Percentiles rank a stretch among this genome's conserved stretches.
These are phyloP conservation scores for Pammene aurita DNA, from an alignment of 2,888 invertebrate species.

Conservation along the genomic window DNA sequence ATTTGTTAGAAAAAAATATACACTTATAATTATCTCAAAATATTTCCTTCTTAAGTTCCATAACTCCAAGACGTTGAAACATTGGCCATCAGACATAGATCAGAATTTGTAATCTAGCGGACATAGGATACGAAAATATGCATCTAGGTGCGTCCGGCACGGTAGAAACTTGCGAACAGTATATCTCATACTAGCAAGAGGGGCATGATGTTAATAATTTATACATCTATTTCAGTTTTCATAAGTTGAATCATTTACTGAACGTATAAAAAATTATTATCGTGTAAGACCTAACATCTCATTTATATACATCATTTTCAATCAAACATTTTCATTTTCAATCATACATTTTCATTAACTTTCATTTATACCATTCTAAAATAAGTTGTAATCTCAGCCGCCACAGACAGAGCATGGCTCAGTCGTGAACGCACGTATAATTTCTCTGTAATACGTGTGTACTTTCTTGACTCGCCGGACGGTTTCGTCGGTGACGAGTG, in stretches of 20 bases:
- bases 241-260: background rate
- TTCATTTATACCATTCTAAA: background rate
- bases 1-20: constrained; percentile 72
- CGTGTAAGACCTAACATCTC: background rate
- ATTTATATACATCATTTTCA: background rate
- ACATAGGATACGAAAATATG: constrained; percentile 30
- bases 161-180: constrained; percentile 5
- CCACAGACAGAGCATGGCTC: constrained; percentile 20
- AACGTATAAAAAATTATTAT: constrained; percentile 17
- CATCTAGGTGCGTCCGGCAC: constrained; percentile 6
- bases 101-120: constrained; percentile 57
- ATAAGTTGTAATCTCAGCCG: background rate
- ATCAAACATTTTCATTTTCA: no score
- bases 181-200: background rate
- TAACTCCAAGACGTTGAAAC: constrained; percentile 41
- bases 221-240: background rate
- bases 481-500: constrained; percentile 19
- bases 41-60: constrained; percentile 57
- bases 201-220: background rate
- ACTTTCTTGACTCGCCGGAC: constrained; percentile 18
- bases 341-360: no score
- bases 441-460: background rate
- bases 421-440: constrained; percentile 2
- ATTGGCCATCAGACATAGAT: constrained; percentile 61
- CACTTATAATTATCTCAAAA: constrained; percentile 68